Evolutionary conservation across 2,797 vertebrate species (phyloP).

Genomic region (Fundulus diaphanus): DNA sequence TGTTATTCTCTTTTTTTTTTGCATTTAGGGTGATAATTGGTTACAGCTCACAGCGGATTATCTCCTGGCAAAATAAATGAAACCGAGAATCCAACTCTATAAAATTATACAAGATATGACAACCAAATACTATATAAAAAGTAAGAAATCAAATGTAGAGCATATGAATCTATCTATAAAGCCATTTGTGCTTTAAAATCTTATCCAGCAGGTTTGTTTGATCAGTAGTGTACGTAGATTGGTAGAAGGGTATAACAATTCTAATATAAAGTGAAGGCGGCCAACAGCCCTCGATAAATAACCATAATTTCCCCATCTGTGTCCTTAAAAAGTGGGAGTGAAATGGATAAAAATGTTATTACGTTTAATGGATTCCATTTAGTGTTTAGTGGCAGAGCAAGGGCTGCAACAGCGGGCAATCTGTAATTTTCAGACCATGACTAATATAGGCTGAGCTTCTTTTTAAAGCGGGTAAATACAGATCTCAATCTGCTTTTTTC

Average conservation of each 20-base stretch:
- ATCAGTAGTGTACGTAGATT: not conserved
- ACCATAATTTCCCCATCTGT: not conserved
- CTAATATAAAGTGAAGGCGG: not conserved
- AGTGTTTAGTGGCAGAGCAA: not conserved
- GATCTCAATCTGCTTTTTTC: no score
- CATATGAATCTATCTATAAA: not conserved
- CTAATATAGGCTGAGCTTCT: not conserved
- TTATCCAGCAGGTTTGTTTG: not conserved
- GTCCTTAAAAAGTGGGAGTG: not conserved
- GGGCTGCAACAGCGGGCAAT: not conserved
- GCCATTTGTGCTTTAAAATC: not conserved
- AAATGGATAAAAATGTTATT: not conserved
- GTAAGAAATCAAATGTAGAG: not conserved
- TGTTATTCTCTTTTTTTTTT: no score
- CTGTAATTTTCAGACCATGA: not conserved
- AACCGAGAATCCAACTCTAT: not conserved
- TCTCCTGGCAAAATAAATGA: not conserved
- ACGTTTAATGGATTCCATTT: not conserved
- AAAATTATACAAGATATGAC: not conserved
- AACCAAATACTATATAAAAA: not conserved
- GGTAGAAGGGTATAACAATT: not conserved
- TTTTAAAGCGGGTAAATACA: not conserved
- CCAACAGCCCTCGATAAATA: not conserved
- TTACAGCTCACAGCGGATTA: not conserved
- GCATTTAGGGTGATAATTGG: not conserved